Evolutionary conservation across 2,888 invertebrate genomes (phyloP).

Genomic region (Acronicta psi): DNA sequence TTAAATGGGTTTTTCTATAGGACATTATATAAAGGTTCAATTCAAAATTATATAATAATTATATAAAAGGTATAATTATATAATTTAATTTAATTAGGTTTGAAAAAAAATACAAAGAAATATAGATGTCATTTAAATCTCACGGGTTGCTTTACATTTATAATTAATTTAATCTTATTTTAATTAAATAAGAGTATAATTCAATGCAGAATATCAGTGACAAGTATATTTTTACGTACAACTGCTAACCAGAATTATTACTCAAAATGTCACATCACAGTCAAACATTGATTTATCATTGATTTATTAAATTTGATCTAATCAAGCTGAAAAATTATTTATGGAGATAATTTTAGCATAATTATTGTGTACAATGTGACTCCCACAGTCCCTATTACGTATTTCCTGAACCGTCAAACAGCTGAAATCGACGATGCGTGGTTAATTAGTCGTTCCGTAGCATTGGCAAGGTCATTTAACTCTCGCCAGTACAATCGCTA

Average conservation of each 20-base stretch:
- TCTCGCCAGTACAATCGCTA: slow-evolving; percentile 56
- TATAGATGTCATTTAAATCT: not conserved
- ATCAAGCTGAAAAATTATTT: slow-evolving; percentile 10
- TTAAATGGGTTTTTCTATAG: too few relatives aligned
- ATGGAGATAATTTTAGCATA: slow-evolving; percentile 23
- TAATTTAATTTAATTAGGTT: too few relatives aligned
- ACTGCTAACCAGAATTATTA: slow-evolving; percentile 23
- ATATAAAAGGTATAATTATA: too few relatives aligned
- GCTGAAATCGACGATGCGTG: slow-evolving; percentile 72
- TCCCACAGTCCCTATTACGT: slow-evolving; percentile 50
- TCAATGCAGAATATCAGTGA: slow-evolving; percentile 33
- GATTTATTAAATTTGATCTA: not conserved
- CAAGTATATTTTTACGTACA: slow-evolving; percentile 26
- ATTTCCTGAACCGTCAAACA: slow-evolving; percentile 70
- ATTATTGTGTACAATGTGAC: slow-evolving; percentile 37
- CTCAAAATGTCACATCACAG: slow-evolving; percentile 30
- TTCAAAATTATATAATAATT: too few relatives aligned
- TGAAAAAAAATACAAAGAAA: not conserved
- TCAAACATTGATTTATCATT: not conserved
- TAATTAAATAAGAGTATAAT: slow-evolving; percentile 19
- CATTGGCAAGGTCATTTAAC: slow-evolving; percentile 77
- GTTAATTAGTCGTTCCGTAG: slow-evolving; percentile 69
- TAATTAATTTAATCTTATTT: slow-evolving; percentile 7
- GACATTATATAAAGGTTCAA: too few relatives aligned
- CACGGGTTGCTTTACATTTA: not conserved